Evolutionary conservation across 2,888 invertebrate species (phyloP).

Genomic region (Caradrina kadenii): DNA sequence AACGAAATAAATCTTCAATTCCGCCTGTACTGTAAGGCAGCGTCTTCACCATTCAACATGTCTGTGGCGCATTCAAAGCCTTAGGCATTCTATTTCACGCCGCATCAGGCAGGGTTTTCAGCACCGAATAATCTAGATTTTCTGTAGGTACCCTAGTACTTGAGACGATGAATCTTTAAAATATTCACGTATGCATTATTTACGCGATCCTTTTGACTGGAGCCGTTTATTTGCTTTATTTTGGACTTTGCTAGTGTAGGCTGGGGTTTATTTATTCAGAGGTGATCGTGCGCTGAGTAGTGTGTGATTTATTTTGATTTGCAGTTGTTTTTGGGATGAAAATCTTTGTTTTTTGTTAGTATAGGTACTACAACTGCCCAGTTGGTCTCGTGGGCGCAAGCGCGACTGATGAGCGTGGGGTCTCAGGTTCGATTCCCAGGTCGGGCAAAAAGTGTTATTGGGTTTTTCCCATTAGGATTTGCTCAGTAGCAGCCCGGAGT

Average conservation of each 20-base stretch:
- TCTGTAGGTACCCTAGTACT: conserved; percentile 17
- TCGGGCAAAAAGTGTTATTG: no score
- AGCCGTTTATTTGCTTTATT: conserved; percentile 15
- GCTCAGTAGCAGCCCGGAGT: no score
- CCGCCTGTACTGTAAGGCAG: not conserved
- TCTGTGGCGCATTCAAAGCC: conserved; percentile 41
- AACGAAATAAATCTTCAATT: conserved; percentile 1
- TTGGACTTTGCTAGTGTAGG: conserved; percentile 4
- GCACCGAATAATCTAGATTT: conserved; percentile 43
- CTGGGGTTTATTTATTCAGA: conserved; percentile 20
- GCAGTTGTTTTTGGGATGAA: not conserved
- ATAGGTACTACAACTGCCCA: no score
- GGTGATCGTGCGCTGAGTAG: conserved; percentile 7
- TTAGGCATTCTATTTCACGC: conserved; percentile 71
- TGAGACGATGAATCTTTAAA: conserved; percentile 40
- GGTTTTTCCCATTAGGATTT: no score
- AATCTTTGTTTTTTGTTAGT: not conserved
- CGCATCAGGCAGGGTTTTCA: conserved; percentile 55
- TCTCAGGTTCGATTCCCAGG: no score
- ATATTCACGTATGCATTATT: conserved; percentile 49
- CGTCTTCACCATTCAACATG: conserved; percentile 15
- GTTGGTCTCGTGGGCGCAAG: no score
- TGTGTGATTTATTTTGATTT: conserved; percentile 1
- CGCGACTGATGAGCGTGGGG: no score
- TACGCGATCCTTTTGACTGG: conserved; percentile 25